These are phyloP conservation scores for Bagarius yarrelli DNA, from an alignment of 2,113 vertebrate genomes.

Conservation along the genomic window DNA sequence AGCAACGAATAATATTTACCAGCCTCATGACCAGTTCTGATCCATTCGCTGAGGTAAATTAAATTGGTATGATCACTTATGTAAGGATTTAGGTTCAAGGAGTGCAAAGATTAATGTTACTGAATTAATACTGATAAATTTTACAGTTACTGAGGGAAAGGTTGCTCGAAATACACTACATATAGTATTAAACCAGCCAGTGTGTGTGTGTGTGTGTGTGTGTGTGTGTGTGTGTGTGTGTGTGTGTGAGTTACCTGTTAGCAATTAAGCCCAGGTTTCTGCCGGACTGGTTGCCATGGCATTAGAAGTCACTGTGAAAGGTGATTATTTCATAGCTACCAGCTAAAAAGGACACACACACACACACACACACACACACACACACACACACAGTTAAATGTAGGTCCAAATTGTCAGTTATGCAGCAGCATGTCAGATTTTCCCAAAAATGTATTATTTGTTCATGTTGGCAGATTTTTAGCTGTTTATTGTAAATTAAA, in stretches of 20 bases:
- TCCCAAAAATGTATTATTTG: no score
- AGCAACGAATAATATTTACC: no score
- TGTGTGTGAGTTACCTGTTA: slow-evolving; percentile 49
- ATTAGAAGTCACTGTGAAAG: slow-evolving; percentile 65
- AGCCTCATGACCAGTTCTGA: no score
- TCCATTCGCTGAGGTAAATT: no score
- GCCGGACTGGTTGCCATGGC: slow-evolving; percentile 64
- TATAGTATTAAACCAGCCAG: slow-evolving; percentile 2
- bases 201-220: slow-evolving; percentile 50
- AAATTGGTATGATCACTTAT: no score
- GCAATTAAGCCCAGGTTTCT: slow-evolving; percentile 56
- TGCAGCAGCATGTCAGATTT: background rate
- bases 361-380: slow-evolving; percentile 13
- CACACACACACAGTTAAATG: background rate
- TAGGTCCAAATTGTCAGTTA: background rate
- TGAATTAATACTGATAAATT: no score
- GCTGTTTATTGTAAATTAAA: no score
- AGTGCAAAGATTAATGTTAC: background rate
- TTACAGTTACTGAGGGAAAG: background rate
- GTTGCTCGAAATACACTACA: background rate
- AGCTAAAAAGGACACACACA: slow-evolving; percentile 54
- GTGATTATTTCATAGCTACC: slow-evolving; percentile 78
- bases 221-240: slow-evolving; percentile 29
- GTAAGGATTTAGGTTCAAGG: no score
- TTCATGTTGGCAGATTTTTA: no score